These are phyloP conservation scores for Todiramphus saurophagus DNA, from an alignment of 2,113 vertebrate genomes.

Conservation along the genomic window DNA sequence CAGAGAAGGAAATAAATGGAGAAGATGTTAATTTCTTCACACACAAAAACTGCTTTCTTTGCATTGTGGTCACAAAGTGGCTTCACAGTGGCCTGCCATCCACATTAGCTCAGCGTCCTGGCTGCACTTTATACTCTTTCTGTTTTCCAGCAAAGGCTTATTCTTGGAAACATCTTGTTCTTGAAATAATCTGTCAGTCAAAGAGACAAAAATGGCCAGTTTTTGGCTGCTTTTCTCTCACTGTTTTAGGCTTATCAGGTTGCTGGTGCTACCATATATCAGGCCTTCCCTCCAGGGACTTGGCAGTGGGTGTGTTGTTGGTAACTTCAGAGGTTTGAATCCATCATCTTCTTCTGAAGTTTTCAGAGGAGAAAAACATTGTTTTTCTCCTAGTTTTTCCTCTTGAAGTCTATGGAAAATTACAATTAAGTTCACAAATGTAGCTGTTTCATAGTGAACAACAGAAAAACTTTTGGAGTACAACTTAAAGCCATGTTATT, in stretches of 20 bases:
- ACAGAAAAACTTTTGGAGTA: background rate
- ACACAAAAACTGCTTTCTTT: background rate
- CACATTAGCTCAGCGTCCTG: background rate
- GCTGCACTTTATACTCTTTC: background rate
- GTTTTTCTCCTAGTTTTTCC: background rate
- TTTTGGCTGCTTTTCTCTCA: background rate
- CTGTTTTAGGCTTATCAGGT: background rate
- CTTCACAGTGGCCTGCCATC: background rate
- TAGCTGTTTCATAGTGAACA: background rate
- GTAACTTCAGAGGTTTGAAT: background rate
- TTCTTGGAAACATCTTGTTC: background rate
- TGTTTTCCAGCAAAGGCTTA: background rate
- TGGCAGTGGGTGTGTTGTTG: background rate
- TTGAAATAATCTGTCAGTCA: background rate
- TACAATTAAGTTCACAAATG: background rate
- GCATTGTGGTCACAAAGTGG: background rate
- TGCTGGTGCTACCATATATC: background rate
- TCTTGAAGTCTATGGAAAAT: background rate
- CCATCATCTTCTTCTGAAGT: background rate
- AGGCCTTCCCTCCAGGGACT: background rate
- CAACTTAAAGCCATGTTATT: background rate
- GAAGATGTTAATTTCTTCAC: background rate
- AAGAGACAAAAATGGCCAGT: background rate
- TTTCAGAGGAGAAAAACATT: background rate
- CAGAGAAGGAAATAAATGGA: background rate